Conservation (phyloP, 2,888 invertebrate species). For the Polymixis lichenea region DNA sequence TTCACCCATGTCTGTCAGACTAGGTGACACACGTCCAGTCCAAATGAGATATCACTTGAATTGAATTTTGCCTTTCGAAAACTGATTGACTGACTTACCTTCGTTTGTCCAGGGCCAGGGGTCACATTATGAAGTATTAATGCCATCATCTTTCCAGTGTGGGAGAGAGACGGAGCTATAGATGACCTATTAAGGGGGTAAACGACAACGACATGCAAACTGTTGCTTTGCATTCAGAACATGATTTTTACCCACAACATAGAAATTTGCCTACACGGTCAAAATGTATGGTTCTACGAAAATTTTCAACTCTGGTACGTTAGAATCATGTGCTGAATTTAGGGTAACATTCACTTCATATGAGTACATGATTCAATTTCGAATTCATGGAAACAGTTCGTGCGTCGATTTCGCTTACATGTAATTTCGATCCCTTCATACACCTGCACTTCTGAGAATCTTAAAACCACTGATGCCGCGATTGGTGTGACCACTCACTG, state of each 20-base stretch:
- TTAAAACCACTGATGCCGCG: background rate
- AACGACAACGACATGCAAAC: too few relatives aligned
- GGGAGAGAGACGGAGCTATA: background rate
- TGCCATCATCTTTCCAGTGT: conserved; percentile 4
- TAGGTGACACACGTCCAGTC: background rate
- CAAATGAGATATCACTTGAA: background rate
- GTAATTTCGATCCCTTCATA: background rate
- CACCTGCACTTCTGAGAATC: background rate
- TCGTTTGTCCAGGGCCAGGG: background rate
- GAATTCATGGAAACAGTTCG: background rate
- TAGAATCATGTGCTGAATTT: background rate
- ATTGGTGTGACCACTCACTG: background rate
- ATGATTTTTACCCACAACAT: too few relatives aligned
- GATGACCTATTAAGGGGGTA: background rate
- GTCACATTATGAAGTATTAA: conserved; percentile 3
- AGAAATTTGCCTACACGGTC: too few relatives aligned
- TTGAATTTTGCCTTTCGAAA: background rate
- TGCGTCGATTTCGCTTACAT: too few relatives aligned
- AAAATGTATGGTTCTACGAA: too few relatives aligned
- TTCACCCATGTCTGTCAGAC: background rate
- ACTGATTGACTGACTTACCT: background rate
- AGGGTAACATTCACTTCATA: too few relatives aligned
- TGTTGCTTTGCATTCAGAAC: background rate
- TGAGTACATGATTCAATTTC: too few relatives aligned
- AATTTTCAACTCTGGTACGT: too few relatives aligned